These are phyloP conservation scores for Heliothis peltigera DNA, from an alignment of 2,888 invertebrate species.

Conservation along the genomic window DNA sequence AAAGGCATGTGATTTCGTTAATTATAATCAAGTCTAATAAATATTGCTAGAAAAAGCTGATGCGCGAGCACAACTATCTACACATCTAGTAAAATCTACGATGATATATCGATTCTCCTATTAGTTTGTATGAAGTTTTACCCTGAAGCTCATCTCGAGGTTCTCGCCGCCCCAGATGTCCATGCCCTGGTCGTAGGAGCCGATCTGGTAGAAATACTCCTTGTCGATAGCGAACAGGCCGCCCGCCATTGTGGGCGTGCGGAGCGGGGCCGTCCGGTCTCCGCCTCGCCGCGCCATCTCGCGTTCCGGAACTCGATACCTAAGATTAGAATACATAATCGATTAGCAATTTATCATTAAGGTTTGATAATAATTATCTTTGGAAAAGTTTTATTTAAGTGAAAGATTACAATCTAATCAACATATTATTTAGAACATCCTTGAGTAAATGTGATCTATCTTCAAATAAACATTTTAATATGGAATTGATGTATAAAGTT, in stretches of 20 bases:
- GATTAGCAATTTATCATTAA: not conserved
- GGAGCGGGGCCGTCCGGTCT: conserved; percentile 97
- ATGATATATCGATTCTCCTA: conserved; percentile 3
- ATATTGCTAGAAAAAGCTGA: conserved; percentile 15
- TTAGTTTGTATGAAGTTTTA: conserved; percentile 75
- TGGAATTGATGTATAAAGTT: not conserved
- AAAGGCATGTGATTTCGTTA: not conserved
- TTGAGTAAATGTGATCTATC: not conserved
- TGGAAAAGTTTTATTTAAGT: not conserved
- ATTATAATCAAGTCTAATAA: conserved; percentile 4
- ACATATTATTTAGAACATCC: not conserved
- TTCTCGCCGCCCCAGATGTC: conserved; percentile 99
- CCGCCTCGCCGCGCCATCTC: conserved; percentile 98
- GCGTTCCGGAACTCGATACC: conserved; percentile 99
- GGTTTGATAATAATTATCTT: not conserved
- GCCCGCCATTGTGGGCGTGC: conserved; percentile 99
- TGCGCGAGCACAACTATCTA: conserved; percentile 12
- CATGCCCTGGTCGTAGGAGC: conserved; percentile 99
- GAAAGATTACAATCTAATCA: conserved; percentile 1
- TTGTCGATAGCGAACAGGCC: conserved; percentile 98
- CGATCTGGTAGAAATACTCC: conserved; percentile 99
- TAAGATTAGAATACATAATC: conserved; percentile 67
- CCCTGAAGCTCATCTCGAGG: conserved; percentile 98
- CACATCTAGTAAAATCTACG: conserved; percentile 23
- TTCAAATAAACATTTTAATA: not conserved